Evolutionary conservation across 2,888 invertebrate species (phyloP), one percentile per base, ranked within the genome.

Genomic region (Encarsia formosa): DNA sequence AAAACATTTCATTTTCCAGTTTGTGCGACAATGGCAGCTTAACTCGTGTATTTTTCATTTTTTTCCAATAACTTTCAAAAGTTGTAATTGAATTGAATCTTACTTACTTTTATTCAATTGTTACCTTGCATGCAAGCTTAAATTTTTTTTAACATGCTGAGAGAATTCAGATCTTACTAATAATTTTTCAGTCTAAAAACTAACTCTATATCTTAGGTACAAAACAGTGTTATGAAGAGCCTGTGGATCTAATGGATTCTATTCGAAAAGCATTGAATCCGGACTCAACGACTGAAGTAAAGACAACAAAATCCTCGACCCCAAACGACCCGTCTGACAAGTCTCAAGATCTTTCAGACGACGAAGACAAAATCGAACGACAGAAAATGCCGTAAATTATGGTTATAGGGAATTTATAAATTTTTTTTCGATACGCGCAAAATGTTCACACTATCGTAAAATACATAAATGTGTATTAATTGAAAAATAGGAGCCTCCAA

Each of bases 141-240:
- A n/a, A n/a, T n/a, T n/a, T n/a, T n/a, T n/a, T n/a, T n/a, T n/a
- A n/a, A n/a, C n/a, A n/a, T n/a, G n/a, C n/a, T n/a, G n/a, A n/a
- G n/a, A n/a, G n/a, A n/a, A n/a, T n/a, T n/a, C n/a, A n/a, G n/a
- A n/a, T n/a, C n/a, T n/a, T n/a, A n/a, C n/a, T n/a, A n/a, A n/a
- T n/a, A n/a, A n/a, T n/a, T n/a, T n/a, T n/a, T n/a, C n/a, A n/a
- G n/a, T n/a, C n/a, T n/a, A n/a, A n/a, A n/a, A n/a, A n/a, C n/a
- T n/a, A n/a, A n/a, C n/a, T n/a, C n/a, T n/a, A n/a, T n/a, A n/a
- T n/a, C n/a, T n/a, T 20, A 86, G 86, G 86, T 72, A 81, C 79
- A 62, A 86, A 85, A 75, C 71, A 79, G 60, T 80, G 81, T 58
- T 77, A 81, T 64, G 74, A 77, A 26, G 83, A 81, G 61, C 80